A percentile compares a stretch with the other conserved stretches of the same genome.
These are phyloP conservation scores for Salvelinus namaycush DNA, from an alignment of 2,113 vertebrate genomes.

Conservation along the genomic window DNA sequence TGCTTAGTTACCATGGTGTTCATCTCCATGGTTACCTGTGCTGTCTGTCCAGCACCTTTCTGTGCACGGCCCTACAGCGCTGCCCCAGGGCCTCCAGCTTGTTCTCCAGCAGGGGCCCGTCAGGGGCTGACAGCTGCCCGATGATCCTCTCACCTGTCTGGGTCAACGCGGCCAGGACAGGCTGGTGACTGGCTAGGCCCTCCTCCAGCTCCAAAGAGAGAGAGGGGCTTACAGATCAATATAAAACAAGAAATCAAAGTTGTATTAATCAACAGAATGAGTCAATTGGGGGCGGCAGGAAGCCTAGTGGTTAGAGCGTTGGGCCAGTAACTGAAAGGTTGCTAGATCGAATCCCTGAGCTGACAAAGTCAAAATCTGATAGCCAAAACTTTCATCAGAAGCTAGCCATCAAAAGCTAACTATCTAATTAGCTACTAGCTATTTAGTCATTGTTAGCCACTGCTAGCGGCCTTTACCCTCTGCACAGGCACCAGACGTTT, in stretches of 20 bases:
- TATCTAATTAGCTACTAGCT: too few relatives aligned
- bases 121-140: slow-evolving; percentile 80
- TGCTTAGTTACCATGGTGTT: too few relatives aligned
- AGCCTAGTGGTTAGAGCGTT: too few relatives aligned
- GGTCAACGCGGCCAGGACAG: slow-evolving; percentile 72
- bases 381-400: too few relatives aligned
- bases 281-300: too few relatives aligned
- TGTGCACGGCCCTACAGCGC: slow-evolving; percentile 77
- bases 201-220: slow-evolving; percentile 86
- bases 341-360: too few relatives aligned
- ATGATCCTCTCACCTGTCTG: slow-evolving; percentile 82
- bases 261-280: background rate
- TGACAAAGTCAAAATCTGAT: too few relatives aligned
- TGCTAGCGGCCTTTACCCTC: too few relatives aligned
- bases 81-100: slow-evolving; percentile 80
- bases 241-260: background rate
- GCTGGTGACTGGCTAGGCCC: slow-evolving; percentile 80
- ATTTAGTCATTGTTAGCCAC: too few relatives aligned
- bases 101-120: slow-evolving; percentile 84
- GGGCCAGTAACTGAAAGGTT: too few relatives aligned
- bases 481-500: too few relatives aligned
- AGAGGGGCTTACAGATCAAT: background rate
- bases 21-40: slow-evolving; percentile 74
- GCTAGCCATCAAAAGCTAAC: too few relatives aligned
- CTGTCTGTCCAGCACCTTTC: slow-evolving; percentile 76